Evolutionary conservation across 2,113 vertebrate species (phyloP), one percentile per base, ranked within the genome.

Genomic region (Ctenodactylus gundi): DNA sequence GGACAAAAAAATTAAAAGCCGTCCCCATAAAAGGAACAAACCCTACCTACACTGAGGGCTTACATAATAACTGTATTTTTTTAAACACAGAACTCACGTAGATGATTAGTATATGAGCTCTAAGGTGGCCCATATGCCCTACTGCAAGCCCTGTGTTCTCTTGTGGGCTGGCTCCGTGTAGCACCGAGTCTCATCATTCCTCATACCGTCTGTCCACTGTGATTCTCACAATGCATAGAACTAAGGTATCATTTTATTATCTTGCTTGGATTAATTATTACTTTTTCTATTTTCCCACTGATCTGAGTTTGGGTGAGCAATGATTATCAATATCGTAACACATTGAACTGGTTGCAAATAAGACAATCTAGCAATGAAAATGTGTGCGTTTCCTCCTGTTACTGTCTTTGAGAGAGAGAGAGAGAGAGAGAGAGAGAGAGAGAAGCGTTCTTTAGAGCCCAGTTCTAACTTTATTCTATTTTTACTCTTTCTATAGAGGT

Each of bases 321-420:
- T n/a, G 75, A 49, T 4, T 78, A 77, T 29, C 87, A 76, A 88
- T 51, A 39, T 58, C 85, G 93, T 39, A 64, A 90, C 94, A 87
- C 15, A 17, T 2, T 34, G 41, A 68, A 62, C 17, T 78, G 23
- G 20, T 20, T 55, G n/a, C 20, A 92, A 85, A 81, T 73, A 44
- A 23, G 44, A 13, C 13, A 88, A 88, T 57, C n/a, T n/a, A n/a
- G n/a, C n/a, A n/a, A n/a, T n/a, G n/a, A 15, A 41, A 88, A 34
- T 7, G 1, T 23, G 9, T 53, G 31, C 41, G 23, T 12, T 77
- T 75, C 64, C 49, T 84, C 51, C n/a, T 82, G 31, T 21, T 12
- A 31, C 27, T 75, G 20, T 62, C 55, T 91, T 8, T 39, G 9
- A 88, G 6, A 17, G 17, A 3, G 31, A 21, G n/a, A 70, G n/a